Evolutionary conservation across 2,113 vertebrate genomes (phyloP), one percentile per base, ranked within the genome.

Genomic region (Otis tarda): DNA sequence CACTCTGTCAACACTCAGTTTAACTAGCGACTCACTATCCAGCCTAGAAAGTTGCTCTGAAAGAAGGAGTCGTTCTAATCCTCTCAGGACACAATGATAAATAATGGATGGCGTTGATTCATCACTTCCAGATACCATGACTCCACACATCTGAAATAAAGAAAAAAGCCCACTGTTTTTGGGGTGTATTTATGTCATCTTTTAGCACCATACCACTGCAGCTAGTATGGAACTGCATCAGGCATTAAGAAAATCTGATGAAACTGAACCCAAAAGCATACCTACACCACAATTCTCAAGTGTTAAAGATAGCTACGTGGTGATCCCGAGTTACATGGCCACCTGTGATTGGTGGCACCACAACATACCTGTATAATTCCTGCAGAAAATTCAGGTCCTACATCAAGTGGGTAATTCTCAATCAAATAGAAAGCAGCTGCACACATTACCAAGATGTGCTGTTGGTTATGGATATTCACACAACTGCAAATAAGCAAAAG

Each of bases 341-440:
- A 73, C n/a, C 56, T 23, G 9, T 56, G 55, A 76, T 0, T 43
- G 50, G 3, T 39, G 30, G 52, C 35, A 81, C 31, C 28, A 60
- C 60, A 71, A 94, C 85, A 47, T 96, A 99, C 99, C 99, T 99
- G 99, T 92, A 99, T 99, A 53, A 99, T 91, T 68, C 98, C 98
- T 6, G 99, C 98, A 59, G 99, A 99, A 71, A 99, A 99, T 76
- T 99, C 99, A 8, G 99, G 97, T 22, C 99, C 99, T 10, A 99
- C 99, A 83, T 99, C 99, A 93, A 99, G 97, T 11, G 99, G 99
- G 75, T 99, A 99, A 96, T 99, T 99, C 97, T 99, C 99, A 2
- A 99, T 99, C 98, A 99, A 98, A 97, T 99, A 99, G 97, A 99
- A 99, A 8, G 99, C 99, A 28, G 99, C 98, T 33, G 99, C 99